Percentiles rank a stretch among this genome's conserved stretches.
These are phyloP conservation scores for Vulpes lagopus DNA, from an alignment of 2,113 vertebrate genomes.

Conservation along the genomic window DNA sequence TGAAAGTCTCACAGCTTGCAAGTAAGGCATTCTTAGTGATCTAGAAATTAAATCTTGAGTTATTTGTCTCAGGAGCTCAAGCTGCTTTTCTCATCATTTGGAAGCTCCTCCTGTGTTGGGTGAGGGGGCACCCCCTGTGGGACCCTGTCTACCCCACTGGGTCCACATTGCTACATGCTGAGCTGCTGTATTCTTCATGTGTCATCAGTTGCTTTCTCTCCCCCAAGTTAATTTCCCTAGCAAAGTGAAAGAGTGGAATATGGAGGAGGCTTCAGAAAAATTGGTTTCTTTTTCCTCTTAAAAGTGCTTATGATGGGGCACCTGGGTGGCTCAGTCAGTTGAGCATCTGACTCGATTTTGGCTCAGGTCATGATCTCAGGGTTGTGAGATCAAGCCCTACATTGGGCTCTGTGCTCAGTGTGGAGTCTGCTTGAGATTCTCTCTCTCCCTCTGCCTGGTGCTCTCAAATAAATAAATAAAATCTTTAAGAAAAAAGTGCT, in stretches of 20 bases:
- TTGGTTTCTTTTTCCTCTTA: background rate
- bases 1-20: background rate
- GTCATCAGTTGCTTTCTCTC: background rate
- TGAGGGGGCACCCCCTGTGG: background rate
- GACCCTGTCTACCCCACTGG: background rate
- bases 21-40: background rate
- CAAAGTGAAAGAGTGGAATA: background rate
- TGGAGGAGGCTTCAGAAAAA: conserved; percentile 18
- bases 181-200: background rate
- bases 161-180: background rate
- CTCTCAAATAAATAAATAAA: too few relatives aligned
- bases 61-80: background rate
- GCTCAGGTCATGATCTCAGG: too few relatives aligned
- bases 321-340: background rate
- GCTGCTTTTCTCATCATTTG: background rate
- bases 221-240: background rate
- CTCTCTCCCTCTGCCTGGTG: background rate
- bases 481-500: too few relatives aligned
- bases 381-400: too few relatives aligned
- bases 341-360: background rate
- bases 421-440: background rate
- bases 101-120: background rate
- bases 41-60: background rate
- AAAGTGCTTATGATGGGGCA: background rate
- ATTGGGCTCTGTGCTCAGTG: too few relatives aligned